Evolutionary conservation across 2,888 invertebrate genomes (phyloP), one percentile per base, ranked within the genome.

Genomic region (Mesorhabditis sp.): DNA sequence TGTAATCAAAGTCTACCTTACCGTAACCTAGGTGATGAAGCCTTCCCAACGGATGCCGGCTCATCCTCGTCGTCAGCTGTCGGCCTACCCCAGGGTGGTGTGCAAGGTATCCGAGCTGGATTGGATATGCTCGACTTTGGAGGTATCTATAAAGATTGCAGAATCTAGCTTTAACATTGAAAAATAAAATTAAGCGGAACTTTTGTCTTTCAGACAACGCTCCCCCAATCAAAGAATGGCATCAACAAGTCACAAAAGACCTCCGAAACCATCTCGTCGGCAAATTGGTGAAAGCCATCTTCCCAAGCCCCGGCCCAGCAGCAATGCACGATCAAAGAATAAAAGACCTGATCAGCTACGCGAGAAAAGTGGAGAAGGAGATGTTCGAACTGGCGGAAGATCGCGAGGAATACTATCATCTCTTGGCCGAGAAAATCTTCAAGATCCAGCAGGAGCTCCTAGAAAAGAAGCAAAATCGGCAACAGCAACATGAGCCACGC

Each of bases 331-430:
- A 98, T 87, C 93, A 93, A 86, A 90, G 96, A 81, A 78, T 98
- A 93, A 92, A 93, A 86, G 97, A 96, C 89, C 89, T 98, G 74
- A 95, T 98, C 43, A 93, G 94, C 3, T 98, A 98, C 87, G 97
- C 97, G 70, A 90, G 93, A 80, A 97, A 97, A 89, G 97, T 98
- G 0, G 97, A 98, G 88, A 94, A 95, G 58, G 97, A 97, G 86
- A 97, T 98, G 96, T 98, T 95, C 86, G 95, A 95, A 87, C 93
- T 93, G 91, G 97, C 97, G 0, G 94, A 94, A 86, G 94, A 93
- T 67, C 90, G 95, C 86, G 89, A 96, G 2, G 96, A 97, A 86
- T 98, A 98, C 88, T 99, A 98, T 87, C 97, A 98, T 86, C 88
- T 98, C 76, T 89, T 99, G 72, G 98, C 98, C 0, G 97, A 98